Percentiles rank a stretch among this genome's conserved stretches.
Conservation (phyloP, 2,888 invertebrate species). For the Syrista parreyssii region DNA sequence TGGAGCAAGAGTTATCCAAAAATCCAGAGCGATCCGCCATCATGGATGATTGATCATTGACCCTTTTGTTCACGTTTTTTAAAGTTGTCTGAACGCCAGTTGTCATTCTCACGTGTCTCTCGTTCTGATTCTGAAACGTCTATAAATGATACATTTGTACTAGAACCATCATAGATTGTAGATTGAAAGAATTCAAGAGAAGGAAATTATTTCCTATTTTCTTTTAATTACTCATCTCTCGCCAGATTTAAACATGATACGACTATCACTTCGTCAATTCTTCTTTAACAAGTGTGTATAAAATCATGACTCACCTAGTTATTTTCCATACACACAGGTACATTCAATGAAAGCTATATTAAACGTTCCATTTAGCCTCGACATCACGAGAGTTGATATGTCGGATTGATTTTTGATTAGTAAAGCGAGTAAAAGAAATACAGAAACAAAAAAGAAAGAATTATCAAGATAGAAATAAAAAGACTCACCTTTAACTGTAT, state of each 20-base stretch:
- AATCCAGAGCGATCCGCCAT: neutral
- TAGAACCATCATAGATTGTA: neutral
- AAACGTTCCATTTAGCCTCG: neutral
- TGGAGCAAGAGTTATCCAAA: neutral
- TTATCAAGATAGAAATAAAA: neutral
- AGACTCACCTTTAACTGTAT: conserved; percentile 52
- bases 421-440: neutral
- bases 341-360: neutral
- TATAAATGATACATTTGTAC: neutral
- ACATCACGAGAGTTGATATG: neutral
- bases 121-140: conserved; percentile 2
- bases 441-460: neutral
- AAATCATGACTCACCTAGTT: neutral
- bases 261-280: neutral
- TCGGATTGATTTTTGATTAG: neutral
- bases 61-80: neutral
- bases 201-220: neutral
- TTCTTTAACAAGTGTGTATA: neutral
- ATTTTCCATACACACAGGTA: neutral
- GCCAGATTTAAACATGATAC: neutral
- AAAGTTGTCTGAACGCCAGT: neutral
- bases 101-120: neutral
- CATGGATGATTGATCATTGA: neutral
- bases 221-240: neutral
- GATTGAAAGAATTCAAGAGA: neutral